Evolutionary conservation across 2,797 vertebrate species (phyloP), one percentile per base, ranked within the genome.

Genomic region (Sebastes miniatus): DNA sequence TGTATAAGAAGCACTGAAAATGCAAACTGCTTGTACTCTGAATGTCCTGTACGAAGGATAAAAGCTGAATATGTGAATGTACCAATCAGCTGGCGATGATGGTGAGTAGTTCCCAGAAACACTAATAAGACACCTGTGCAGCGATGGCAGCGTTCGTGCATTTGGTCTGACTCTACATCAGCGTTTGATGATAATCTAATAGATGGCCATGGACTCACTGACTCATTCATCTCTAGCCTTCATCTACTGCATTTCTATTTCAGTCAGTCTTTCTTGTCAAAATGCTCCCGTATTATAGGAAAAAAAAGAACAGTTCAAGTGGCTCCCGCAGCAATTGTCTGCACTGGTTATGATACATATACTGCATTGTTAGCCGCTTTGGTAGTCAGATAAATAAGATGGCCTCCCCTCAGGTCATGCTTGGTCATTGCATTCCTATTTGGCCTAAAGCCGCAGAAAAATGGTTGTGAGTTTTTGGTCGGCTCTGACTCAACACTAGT

Each of bases 241-340:
- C 85, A 88, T 92, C 83, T 81, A 79, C 12, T 77, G 82, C 80
- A 89, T 91, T 87, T 85, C 71, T 29, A 64, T 81, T 76, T 76
- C 80, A 82, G 86, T 88, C 91, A 85, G 27, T 91, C 83, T 88
- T 78, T 74, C 59, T 72, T 58, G 73, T 79, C 77, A 66, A 79
- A 82, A 77, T 39, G 59, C 13, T 83, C 47, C 43, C 5, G 64
- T 39, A 58, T 62, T 70, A 47, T 12, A 36, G 16, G 0, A 65
- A 56, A 20, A 34, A 47, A 34, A 32, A 82, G 58, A 50, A 73
- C 59, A 80, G 74, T 77, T 84, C 75, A 80, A 84, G 83, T 67
- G 59, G 70, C 69, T 72, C 80, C 75, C 25, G 76, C 70, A 79
- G 82, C 25, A 5, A 18, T 58, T 77, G 79, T 89, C 72, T 50